A percentile compares a stretch with the other conserved stretches of the same genome.
Conservation (phyloP, 2,888 invertebrate genomes). For the Tenodera sinensis region DNA sequence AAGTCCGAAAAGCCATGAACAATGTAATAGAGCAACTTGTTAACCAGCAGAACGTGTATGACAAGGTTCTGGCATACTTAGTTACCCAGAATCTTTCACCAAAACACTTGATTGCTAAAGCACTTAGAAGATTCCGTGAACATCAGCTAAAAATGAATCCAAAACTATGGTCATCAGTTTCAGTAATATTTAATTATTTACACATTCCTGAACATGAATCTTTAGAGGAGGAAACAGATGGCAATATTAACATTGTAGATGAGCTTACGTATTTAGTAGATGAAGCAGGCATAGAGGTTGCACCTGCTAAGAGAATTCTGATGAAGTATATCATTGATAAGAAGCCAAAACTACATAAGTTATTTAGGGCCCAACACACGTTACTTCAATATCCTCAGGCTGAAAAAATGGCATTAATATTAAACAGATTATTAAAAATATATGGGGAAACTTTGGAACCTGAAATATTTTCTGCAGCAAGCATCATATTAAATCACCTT, state of each 20-base stretch:
- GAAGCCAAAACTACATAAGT: not conserved
- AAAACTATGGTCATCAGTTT: constrained; percentile 10
- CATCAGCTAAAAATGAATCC: constrained; percentile 15
- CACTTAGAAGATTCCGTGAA: constrained; percentile 13
- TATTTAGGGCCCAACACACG: constrained; percentile 1
- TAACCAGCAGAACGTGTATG: constrained; percentile 2
- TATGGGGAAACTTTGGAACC: constrained; percentile 1
- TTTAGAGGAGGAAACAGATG: not conserved
- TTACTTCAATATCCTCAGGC: constrained; percentile 12
- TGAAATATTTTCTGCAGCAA: not conserved
- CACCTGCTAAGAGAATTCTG: not conserved
- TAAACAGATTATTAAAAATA: not conserved
- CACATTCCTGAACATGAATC: constrained; percentile 13
- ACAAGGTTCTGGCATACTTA: constrained; percentile 4
- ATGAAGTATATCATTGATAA: constrained; percentile 18
- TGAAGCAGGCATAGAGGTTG: constrained; percentile 1
- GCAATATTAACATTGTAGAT: constrained; percentile 10
- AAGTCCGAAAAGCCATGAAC: not conserved
- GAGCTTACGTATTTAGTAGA: constrained; percentile 18
- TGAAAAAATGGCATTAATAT: constrained; percentile 16
- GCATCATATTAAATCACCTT: constrained; percentile 4
- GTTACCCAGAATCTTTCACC: not conserved
- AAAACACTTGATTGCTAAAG: constrained; percentile 5
- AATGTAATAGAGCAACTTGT: not conserved
- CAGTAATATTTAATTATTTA: constrained; percentile 11